Percentiles rank a stretch among this genome's conserved stretches.
phyloP scores from a whole-genome alignment of 2,888 invertebrate species.

The Linnaemya tessellans region DNA sequence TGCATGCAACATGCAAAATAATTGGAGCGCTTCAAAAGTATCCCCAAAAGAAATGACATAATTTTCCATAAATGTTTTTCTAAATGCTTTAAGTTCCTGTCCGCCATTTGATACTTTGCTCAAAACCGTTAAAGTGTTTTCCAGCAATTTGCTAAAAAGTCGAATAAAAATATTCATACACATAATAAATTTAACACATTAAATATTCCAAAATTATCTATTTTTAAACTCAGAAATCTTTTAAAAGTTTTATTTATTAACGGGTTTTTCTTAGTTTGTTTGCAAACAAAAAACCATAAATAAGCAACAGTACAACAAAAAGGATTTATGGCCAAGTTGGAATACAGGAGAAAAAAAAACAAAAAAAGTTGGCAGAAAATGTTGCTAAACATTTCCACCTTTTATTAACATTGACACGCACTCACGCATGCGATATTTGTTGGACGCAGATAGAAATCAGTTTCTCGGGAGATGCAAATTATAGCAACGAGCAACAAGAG shows the following conservation, averaged over 20 bases:
- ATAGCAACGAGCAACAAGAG: constrained; percentile 4
- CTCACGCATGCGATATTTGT: constrained; percentile 65
- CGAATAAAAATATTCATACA: background rate
- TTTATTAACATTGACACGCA: constrained; percentile 65
- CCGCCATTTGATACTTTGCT: background rate
- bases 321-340: constrained; percentile 33
- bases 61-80: background rate
- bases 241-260: constrained; percentile 21
- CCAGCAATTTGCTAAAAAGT: constrained; percentile 23
- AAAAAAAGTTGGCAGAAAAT: constrained; percentile 24
- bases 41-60: constrained; percentile 23
- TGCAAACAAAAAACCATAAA: background rate
- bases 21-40: constrained; percentile 10
- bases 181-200: background rate
- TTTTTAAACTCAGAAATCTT: constrained; percentile 5
- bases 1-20: constrained; percentile 23
- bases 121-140: constrained; percentile 17
- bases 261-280: constrained; percentile 15
- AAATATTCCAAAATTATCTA: constrained; percentile 48
- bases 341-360: background rate
- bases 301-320: background rate
- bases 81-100: background rate
- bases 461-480: constrained; percentile 62
- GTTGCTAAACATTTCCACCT: constrained; percentile 65
- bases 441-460: constrained; percentile 31